Percentiles rank a stretch among this genome's conserved stretches.
phyloP scores from a whole-genome alignment of 2,888 invertebrate species.

The Drosophila antonietae region DNA sequence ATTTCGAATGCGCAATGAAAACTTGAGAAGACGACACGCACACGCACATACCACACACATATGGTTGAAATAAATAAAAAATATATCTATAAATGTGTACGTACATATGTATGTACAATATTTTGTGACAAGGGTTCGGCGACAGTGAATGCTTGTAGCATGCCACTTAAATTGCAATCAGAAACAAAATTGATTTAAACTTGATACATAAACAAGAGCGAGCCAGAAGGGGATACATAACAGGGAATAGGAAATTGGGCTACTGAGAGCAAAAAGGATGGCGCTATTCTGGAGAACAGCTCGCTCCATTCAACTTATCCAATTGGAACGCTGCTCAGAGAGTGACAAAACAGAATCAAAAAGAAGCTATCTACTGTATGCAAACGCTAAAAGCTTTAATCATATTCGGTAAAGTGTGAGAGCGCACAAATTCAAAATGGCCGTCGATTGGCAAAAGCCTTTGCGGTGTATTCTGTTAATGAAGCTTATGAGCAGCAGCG shows the following conservation, averaged over 20 bases:
- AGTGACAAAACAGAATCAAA: conserved; percentile 17
- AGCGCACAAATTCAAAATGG: conserved; percentile 51
- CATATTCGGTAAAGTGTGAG: conserved; percentile 29
- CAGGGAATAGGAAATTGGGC: conserved; percentile 6
- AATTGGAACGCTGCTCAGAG: conserved; percentile 21
- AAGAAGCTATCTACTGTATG: neutral
- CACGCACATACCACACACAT: conserved; percentile 30
- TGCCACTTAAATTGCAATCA: conserved; percentile 77
- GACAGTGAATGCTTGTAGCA: conserved; percentile 43
- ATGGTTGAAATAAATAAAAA: conserved; percentile 63
- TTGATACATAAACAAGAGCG: conserved; percentile 59
- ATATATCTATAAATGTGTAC: neutral
- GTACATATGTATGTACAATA: neutral
- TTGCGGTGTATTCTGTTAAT: conserved; percentile 61
- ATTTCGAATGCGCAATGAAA: conserved; percentile 42
- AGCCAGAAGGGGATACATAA: neutral
- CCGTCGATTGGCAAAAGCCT: conserved; percentile 49
- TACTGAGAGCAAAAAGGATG: neutral
- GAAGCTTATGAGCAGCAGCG: conserved; percentile 77
- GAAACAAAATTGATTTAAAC: conserved; percentile 70
- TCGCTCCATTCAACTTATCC: conserved; percentile 13
- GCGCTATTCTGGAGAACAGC: neutral
- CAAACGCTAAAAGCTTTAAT: conserved; percentile 23
- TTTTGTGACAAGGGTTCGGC: conserved; percentile 32
- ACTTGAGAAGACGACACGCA: conserved; percentile 33